Evolutionary conservation across 1,140 invertebrate species (phyloP).

Genomic region (Drosophila pallidifrons): DNA sequence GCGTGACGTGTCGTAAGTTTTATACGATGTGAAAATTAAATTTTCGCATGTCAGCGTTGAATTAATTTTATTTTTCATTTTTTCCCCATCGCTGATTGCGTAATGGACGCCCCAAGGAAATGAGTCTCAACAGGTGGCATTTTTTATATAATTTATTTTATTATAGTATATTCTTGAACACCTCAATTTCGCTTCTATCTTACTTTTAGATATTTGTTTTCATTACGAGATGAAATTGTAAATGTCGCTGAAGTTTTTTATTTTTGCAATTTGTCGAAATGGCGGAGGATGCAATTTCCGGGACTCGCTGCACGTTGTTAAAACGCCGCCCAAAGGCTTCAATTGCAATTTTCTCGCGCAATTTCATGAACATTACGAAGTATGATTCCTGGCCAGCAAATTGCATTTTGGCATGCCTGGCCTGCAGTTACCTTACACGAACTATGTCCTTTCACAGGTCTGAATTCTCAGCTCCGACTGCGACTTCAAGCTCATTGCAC

Average conservation of each 20-base stretch:
- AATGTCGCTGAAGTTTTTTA: background rate
- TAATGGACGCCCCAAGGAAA: background rate
- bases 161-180: background rate
- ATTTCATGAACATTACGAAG: slow-evolving; percentile 52
- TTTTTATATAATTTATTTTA: background rate
- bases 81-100: background rate
- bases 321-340: slow-evolving; percentile 17
- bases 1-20: slow-evolving; percentile 72
- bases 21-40: slow-evolving; percentile 71
- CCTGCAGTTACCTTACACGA: slow-evolving; percentile 23
- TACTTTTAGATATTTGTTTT: background rate
- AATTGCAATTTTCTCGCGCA: slow-evolving; percentile 37
- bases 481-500: slow-evolving; percentile 45
- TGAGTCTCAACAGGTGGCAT: slow-evolving; percentile 35
- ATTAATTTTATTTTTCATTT: slow-evolving; percentile 56
- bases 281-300: background rate
- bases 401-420: slow-evolving; percentile 67
- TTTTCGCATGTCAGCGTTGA: slow-evolving; percentile 72
- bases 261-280: slow-evolving; percentile 3
- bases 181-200: background rate
- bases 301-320: slow-evolving; percentile 3
- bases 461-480: background rate
- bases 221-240: background rate
- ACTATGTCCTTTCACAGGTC: slow-evolving; percentile 18
- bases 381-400: slow-evolving; percentile 60